Conservation (phyloP, 1,140 invertebrate genomes). For the Magallana gigas region DNA sequence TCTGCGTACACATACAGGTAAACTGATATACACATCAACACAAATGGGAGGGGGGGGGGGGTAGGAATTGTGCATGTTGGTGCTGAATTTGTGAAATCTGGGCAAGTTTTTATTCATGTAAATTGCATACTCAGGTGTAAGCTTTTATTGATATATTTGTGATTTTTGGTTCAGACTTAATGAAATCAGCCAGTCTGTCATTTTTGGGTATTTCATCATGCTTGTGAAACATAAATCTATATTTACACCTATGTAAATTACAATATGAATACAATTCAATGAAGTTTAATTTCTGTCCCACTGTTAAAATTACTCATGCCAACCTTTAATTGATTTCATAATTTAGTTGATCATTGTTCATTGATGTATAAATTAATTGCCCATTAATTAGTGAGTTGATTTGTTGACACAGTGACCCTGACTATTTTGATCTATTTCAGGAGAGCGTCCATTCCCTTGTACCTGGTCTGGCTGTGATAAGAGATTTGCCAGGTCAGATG, state of each 20-base stretch:
- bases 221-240: no score
- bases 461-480: constrained; percentile 92
- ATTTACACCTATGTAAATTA: no score
- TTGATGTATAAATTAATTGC: neutral
- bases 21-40: constrained; percentile 61
- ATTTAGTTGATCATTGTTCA: neutral
- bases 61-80: neutral
- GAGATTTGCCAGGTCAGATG: constrained; percentile 96
- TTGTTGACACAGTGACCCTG: neutral
- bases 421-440: constrained; percentile 51
- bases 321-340: neutral
- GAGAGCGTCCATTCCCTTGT: constrained; percentile 83
- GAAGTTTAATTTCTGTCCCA: no score
- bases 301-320: no score
- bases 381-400: neutral
- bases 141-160: neutral
- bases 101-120: neutral
- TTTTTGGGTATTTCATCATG: no score
- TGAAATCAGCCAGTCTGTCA: no score
- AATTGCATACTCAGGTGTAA: neutral
- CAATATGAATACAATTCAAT: no score
- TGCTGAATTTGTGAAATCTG: no score
- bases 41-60: neutral
- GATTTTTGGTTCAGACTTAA: neutral
- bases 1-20: constrained; percentile 80